Conservation (phyloP, 2,888 invertebrate genomes). For the Keiferia lycopersicella region DNA sequence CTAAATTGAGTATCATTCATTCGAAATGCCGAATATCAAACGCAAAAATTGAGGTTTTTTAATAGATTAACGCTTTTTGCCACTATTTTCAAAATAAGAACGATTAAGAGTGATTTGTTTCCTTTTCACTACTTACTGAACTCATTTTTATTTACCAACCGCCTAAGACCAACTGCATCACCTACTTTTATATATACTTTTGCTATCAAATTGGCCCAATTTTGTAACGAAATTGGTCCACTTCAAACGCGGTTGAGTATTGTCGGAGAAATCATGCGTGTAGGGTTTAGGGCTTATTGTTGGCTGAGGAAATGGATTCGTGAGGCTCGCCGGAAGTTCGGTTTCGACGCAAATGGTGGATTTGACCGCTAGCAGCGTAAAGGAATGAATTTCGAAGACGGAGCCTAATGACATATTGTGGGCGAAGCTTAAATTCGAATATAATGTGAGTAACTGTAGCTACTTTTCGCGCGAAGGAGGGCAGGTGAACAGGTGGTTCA, state of each 20-base stretch:
- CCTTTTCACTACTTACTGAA: background rate
- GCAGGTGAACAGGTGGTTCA: no score
- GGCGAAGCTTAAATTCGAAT: no score
- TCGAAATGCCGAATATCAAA: no score
- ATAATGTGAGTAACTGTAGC: no score
- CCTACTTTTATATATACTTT: background rate
- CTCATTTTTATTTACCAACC: background rate
- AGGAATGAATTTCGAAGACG: no score
- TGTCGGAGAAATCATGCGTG: constrained; percentile 5
- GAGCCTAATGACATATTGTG: no score
- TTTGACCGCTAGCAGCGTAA: background rate
- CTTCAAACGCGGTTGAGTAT: constrained; percentile 2
- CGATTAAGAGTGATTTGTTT: background rate
- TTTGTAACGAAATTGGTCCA: constrained; percentile 4
- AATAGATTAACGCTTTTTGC: no score
- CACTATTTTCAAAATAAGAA: background rate
- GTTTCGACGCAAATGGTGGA: constrained; percentile 2
- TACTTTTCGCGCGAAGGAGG: no score
- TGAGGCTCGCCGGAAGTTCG: constrained; percentile 5
- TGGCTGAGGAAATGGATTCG: constrained; percentile 12
- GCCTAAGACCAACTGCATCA: no score
- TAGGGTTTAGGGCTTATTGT: background rate
- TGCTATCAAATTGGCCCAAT: constrained; percentile 4
- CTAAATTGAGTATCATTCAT: no score
- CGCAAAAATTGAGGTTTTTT: no score